Evolutionary conservation across 1,140 invertebrate genomes (phyloP), one percentile per base, ranked within the genome.

Genomic region (Cylas formicarius): DNA sequence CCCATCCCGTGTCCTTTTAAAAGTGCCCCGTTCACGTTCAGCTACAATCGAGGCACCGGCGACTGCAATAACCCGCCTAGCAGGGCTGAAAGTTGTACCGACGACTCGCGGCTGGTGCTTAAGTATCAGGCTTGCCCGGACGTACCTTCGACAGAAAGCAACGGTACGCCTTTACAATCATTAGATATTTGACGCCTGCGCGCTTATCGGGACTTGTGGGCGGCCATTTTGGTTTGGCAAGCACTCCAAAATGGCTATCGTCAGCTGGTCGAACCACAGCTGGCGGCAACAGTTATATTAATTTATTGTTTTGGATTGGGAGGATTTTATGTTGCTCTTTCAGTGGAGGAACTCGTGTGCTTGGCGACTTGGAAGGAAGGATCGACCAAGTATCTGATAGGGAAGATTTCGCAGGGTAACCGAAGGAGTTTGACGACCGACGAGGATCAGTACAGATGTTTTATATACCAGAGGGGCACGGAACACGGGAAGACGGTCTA

Each of bases 51-150:
- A 21, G 84, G 84, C 3, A 75, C 81, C 16, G 81, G 79, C 1
- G 79, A 87, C 50, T 90, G 87, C 66, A 75, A 69, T 47, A 75
- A 75, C 56, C 86, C 87, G 1, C 72, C 76, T 11, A 88, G 85
- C 10, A 80, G 76, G 23, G 82, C 85, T 9, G 85, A 90, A 60
- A 79, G 82, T 41, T 91, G 86, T 61, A 89, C 84, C 1, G 84
- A 90, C 56, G 79, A 87, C 51, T 85, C 80, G 1, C 71, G 82
- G 35, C 67, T 90, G 10, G 71, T 89, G 23, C 71, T 90, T 26
- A 78, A 83, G 52, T 91, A 86, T 61, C 84, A 89, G 61, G 86
- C 86, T 0, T 91, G 87, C 65, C 79, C 84, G n/a, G 86, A 90
- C 62, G 77, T 89, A 1, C 67, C 72, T 26, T 78, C 78, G 7